Conservation (phyloP, 2,797 vertebrate genomes). For the Pseudomugil tenellus region DNA sequence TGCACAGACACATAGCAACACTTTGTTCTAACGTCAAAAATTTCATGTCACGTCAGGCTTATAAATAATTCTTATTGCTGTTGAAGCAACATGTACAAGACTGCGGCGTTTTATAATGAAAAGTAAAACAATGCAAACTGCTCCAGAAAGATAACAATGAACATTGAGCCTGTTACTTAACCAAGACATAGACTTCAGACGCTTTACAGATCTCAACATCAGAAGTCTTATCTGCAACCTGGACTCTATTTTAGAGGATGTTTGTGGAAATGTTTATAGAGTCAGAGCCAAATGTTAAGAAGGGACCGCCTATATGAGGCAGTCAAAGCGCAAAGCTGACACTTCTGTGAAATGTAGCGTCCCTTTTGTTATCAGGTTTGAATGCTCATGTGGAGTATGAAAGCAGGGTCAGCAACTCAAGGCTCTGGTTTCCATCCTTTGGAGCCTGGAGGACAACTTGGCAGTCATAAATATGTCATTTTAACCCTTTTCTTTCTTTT, state of each 20-base stretch:
- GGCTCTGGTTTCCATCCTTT: conserved; percentile 61
- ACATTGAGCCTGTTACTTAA: conserved; percentile 32
- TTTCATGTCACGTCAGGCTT: background rate
- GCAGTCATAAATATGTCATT: conserved; percentile 69
- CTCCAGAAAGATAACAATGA: conserved; percentile 30
- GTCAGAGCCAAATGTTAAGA: conserved; percentile 22
- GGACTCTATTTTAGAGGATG: conserved; percentile 37
- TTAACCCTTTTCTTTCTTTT: conserved; percentile 16
- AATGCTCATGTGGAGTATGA: conserved; percentile 48
- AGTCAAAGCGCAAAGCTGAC: conserved; percentile 43
- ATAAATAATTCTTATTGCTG: background rate
- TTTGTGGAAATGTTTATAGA: conserved; percentile 23
- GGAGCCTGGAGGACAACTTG: conserved; percentile 19
- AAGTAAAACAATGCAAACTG: background rate
- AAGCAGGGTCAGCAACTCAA: conserved; percentile 57
- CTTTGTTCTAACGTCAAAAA: background rate
- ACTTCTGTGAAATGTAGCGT: conserved; percentile 60
- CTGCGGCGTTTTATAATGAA: conserved; percentile 10
- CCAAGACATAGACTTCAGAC: conserved; percentile 12
- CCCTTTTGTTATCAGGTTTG: conserved; percentile 66
- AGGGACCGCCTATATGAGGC: conserved; percentile 21
- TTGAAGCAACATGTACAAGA: background rate
- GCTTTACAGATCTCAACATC: background rate
- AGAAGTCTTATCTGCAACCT: conserved; percentile 25
- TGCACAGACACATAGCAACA: background rate